Percentiles rank a stretch among this genome's conserved stretches.
These are phyloP conservation scores for Dryadula phaetusa DNA, from an alignment of 2,888 invertebrate genomes.

Conservation along the genomic window DNA sequence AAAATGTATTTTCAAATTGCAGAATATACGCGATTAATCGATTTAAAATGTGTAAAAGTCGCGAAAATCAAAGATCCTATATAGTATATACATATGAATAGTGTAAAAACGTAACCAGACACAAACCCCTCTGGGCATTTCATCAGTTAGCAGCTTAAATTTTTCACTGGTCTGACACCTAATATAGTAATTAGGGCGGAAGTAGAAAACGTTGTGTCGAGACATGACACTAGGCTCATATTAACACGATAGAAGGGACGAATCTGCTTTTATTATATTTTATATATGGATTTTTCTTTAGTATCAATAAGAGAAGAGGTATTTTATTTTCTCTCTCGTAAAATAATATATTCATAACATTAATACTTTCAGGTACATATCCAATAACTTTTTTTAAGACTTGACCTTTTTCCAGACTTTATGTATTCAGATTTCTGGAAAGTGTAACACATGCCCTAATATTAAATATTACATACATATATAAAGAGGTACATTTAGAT, in stretches of 20 bases:
- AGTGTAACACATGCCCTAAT: slow-evolving; percentile 6
- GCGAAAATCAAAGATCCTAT: no score
- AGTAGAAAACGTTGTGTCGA: no score
- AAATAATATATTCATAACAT: slow-evolving; percentile 23
- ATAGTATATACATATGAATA: no score
- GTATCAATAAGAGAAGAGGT: neutral
- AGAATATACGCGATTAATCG: no score
- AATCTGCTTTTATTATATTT: neutral
- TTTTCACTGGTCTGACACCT: no score
- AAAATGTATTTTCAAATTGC: no score
- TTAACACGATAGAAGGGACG: neutral
- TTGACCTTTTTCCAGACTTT: slow-evolving; percentile 36
- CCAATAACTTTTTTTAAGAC: slow-evolving; percentile 30
- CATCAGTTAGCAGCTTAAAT: no score
- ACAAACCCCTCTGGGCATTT: no score
- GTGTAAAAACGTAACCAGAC: no score
- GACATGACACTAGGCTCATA: no score
- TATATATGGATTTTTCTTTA: neutral
- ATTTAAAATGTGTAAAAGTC: no score
- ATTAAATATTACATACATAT: slow-evolving; percentile 2
- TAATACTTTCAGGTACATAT: slow-evolving; percentile 23
- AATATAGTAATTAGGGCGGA: no score
- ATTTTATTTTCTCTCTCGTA: neutral
- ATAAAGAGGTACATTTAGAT: neutral
- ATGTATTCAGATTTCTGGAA: slow-evolving; percentile 25